These are phyloP conservation scores for Tylochromis polylepis DNA, from an alignment of 2,113 vertebrate genomes.

Conservation along the genomic window DNA sequence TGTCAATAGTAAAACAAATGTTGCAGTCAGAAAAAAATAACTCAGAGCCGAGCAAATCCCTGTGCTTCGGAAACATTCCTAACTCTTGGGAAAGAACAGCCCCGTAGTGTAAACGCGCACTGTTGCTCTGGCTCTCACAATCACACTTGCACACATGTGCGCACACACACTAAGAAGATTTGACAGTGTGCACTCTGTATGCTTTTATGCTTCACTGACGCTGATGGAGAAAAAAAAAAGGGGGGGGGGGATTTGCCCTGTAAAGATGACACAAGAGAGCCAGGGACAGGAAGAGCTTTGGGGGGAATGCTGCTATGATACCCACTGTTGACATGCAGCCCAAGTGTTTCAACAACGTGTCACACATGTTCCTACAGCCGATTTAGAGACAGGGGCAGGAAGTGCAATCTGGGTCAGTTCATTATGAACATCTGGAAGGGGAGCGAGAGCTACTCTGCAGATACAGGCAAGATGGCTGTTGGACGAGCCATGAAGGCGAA, in stretches of 20 bases:
- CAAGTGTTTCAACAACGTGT: constrained; percentile 57
- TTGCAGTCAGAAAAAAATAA: constrained; percentile 34
- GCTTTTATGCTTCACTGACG: constrained; percentile 55
- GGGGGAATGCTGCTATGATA: constrained; percentile 48
- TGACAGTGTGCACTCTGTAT: constrained; percentile 50
- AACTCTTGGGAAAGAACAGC: constrained; percentile 46
- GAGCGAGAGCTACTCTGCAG: constrained; percentile 40
- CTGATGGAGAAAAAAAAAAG: constrained; percentile 20
- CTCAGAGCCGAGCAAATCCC: constrained; percentile 48
- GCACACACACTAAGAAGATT: constrained; percentile 55
- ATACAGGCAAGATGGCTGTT: constrained; percentile 25
- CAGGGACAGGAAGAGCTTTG: constrained; percentile 56
- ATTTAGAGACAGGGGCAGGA: constrained; percentile 48
- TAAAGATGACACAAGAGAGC: constrained; percentile 62
- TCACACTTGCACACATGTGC: constrained; percentile 3
- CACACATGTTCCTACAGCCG: constrained; percentile 53
- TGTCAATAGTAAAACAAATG: constrained; percentile 53
- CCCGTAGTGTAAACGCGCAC: constrained; percentile 28
- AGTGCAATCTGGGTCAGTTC: constrained; percentile 70
- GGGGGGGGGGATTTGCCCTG: constrained; percentile 46
- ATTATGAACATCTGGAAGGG: constrained; percentile 57
- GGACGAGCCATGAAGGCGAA: constrained; percentile 23
- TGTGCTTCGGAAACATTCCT: constrained; percentile 22
- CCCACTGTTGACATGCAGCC: constrained; percentile 61
- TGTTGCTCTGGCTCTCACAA: background rate